Evolutionary conservation across 1,140 invertebrate genomes (phyloP), one percentile per base, ranked within the genome.

Genomic region (Brachystomella parvula): DNA sequence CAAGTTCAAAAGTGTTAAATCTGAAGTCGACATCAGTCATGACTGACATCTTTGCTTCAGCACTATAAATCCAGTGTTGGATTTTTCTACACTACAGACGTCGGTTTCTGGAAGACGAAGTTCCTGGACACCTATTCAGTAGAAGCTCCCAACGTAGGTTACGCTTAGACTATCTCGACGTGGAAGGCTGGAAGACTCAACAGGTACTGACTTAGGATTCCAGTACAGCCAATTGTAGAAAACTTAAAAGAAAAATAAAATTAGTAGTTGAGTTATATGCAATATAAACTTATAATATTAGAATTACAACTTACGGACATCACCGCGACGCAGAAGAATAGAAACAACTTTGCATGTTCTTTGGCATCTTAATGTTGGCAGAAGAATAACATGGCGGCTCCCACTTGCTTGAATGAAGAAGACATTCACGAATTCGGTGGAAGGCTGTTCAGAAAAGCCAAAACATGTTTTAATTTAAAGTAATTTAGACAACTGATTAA

Each of bases 171-270:
- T 77, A 69, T 84, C 83, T 66, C 81, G 6, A 12, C 6, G 32
- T 12, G 9, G 12, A 26, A 9, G 19, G 44, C 3, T 76, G 71
- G 66, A 61, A 61, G 61, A 66, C 35, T 81, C 80, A 24, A 82
- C 79, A 59, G 85, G 81, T 74, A 84, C 78, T 74, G 86, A 85
- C 24, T 82, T 74, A 58, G 87, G 86, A 75, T 85, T 80, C 86
- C 87, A 90, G 73, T 88, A 89, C 84, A 88, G 88, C 87, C 88
- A 89, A 76, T 89, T 89, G 74, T 89, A 89, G 83, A 85, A 88
- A 71, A 89, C 87, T 89, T 78, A 70, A 85, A 83, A 68, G 74
- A 76, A 76, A 79, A 73, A 75, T 6, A 32, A 72, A 28, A 15
- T 62, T 68, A 64, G 65, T 58, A 65, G 65, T 26, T 59, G 33